phyloP scores from a whole-genome alignment of 2,797 vertebrate genomes.

The Morus bassanus region DNA sequence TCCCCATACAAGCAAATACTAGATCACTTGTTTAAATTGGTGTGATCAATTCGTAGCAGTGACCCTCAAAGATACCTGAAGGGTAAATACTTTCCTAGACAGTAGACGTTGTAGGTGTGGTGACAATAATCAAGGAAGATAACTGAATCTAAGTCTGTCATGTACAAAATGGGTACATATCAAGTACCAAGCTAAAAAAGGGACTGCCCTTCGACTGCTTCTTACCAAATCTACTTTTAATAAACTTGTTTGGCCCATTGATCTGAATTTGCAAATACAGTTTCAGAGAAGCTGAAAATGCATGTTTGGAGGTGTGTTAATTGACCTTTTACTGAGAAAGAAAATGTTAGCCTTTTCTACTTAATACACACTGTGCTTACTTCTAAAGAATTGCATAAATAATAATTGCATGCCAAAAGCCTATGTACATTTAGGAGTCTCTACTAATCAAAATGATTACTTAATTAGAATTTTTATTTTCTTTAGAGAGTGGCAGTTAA shows the following conservation, averaged over 20 bases:
- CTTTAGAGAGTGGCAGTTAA: background rate
- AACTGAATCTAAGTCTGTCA: background rate
- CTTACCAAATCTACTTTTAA: background rate
- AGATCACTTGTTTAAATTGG: background rate
- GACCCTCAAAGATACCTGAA: background rate
- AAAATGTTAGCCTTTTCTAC: background rate
- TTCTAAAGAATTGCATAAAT: background rate
- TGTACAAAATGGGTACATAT: rapidly evolving
- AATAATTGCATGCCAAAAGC: background rate
- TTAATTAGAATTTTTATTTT: constrained; percentile 26
- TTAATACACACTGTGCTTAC: background rate
- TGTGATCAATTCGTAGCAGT: background rate
- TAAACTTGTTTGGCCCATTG: background rate
- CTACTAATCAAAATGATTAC: background rate
- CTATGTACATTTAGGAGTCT: background rate
- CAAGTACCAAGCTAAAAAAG: background rate
- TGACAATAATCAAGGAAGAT: background rate
- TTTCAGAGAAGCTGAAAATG: background rate
- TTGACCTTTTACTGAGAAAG: background rate
- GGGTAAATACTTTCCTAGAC: background rate
- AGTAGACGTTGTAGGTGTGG: background rate
- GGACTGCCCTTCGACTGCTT: background rate
- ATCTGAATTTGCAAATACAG: background rate
- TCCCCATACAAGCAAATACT: background rate
- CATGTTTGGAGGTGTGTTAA: background rate